These are phyloP conservation scores for Calliopum simillimum DNA, from an alignment of 2,888 invertebrate species.

Conservation along the genomic window DNA sequence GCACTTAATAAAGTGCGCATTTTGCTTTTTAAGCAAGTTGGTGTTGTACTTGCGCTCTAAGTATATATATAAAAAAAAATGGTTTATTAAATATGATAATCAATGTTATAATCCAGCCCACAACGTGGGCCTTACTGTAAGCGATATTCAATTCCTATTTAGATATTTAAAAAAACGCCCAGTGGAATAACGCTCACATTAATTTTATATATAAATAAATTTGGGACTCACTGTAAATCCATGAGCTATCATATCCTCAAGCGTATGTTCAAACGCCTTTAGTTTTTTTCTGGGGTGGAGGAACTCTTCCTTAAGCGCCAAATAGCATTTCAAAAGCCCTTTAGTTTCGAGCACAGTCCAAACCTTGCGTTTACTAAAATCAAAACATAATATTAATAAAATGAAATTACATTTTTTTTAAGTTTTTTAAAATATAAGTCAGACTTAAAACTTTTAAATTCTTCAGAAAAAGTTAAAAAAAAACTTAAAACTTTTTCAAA, in stretches of 20 bases:
- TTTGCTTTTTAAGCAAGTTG: slow-evolving; percentile 48
- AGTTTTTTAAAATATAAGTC: slow-evolving; percentile 6
- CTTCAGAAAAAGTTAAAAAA: too few relatives aligned
- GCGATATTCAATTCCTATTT: too few relatives aligned
- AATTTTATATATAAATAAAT: too few relatives aligned
- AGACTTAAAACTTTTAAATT: too few relatives aligned
- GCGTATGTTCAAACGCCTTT: background rate
- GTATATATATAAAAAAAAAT: too few relatives aligned
- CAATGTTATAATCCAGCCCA: slow-evolving; percentile 44
- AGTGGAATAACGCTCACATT: too few relatives aligned
- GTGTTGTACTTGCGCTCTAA: slow-evolving; percentile 53
- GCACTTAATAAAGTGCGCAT: slow-evolving; percentile 53
- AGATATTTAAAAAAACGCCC: too few relatives aligned
- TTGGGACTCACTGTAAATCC: slow-evolving; percentile 9
- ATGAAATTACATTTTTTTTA: too few relatives aligned
- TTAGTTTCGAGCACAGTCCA: slow-evolving; percentile 4
- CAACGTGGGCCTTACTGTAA: slow-evolving; percentile 46
- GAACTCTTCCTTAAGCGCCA: background rate
- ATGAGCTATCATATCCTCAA: slow-evolving; percentile 5
- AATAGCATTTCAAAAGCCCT: slow-evolving; percentile 7
- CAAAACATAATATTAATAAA: too few relatives aligned
- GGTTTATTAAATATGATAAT: too few relatives aligned
- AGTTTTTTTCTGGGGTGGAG: slow-evolving; percentile 17
- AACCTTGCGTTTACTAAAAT: slow-evolving; percentile 6
- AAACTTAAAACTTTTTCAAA: too few relatives aligned